phyloP scores from a whole-genome alignment of 2,888 invertebrate species.

The Stenodera caucasica region DNA sequence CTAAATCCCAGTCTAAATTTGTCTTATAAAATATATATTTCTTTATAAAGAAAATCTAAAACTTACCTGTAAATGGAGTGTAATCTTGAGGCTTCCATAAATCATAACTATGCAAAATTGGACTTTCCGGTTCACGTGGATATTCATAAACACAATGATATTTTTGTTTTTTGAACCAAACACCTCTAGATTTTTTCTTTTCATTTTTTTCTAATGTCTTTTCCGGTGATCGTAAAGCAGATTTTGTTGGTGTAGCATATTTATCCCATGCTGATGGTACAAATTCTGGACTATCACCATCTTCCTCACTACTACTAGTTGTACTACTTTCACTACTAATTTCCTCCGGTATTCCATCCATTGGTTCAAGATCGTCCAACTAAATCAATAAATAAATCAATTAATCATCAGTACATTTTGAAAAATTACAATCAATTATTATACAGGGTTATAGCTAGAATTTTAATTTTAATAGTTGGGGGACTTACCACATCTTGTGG shows the following conservation, averaged over 20 bases:
- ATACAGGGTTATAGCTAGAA: no score
- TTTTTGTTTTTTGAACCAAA: constrained; percentile 81
- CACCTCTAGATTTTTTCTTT: constrained; percentile 54
- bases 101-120: constrained; percentile 49
- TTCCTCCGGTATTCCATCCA: constrained; percentile 49
- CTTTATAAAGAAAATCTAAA: background rate
- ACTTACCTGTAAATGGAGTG: constrained; percentile 57
- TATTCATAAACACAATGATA: constrained; percentile 85
- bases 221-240: constrained; percentile 68
- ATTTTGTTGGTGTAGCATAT: constrained; percentile 73
- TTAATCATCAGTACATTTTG: constrained; percentile 6
- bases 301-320: constrained; percentile 47
- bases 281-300: constrained; percentile 69
- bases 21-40: background rate
- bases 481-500: constrained; percentile 53
- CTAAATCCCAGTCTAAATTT: constrained; percentile 54
- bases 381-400: constrained; percentile 23
- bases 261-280: constrained; percentile 83
- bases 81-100: constrained; percentile 51
- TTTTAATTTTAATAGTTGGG: background rate
- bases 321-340: constrained; percentile 43
- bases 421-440: background rate
- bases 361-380: constrained; percentile 42
- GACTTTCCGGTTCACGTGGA: constrained; percentile 68
- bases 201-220: constrained; percentile 52